A percentile compares a stretch with the other conserved stretches of the same genome.
These are phyloP conservation scores for Microplitis demolitor DNA, from an alignment of 1,140 invertebrate species.

Conservation along the genomic window DNA sequence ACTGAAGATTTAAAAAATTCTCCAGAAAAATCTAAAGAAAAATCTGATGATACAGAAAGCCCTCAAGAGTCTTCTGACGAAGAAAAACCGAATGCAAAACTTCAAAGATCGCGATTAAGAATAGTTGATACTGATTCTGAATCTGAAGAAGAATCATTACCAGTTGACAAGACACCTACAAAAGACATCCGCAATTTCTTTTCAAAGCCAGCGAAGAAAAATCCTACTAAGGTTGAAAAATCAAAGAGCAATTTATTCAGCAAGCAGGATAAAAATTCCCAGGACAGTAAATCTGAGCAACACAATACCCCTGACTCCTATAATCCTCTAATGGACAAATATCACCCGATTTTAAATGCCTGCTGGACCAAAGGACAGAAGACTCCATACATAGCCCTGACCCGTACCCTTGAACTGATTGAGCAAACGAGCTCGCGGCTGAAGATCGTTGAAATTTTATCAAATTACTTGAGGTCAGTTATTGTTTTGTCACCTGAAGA, in stretches of 20 bases:
- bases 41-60: not conserved
- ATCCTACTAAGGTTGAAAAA: not conserved
- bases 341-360: conserved; percentile 91
- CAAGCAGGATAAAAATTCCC: not conserved
- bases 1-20: not conserved
- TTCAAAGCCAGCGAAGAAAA: conserved; percentile 22
- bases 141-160: not conserved
- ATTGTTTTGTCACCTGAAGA: conserved; percentile 87
- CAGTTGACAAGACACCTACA: not conserved
- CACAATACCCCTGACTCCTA: conserved; percentile 62
- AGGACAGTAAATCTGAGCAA: conserved; percentile 26
- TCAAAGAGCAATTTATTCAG: not conserved
- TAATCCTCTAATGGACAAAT: conserved; percentile 77
- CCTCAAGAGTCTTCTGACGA: not conserved
- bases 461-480: conserved; percentile 94
- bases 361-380: conserved; percentile 80
- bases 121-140: conserved; percentile 12
- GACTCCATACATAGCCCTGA: conserved; percentile 92
- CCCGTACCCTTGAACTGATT: conserved; percentile 89
- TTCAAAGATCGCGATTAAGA: not conserved
- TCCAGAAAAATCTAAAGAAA: not conserved
- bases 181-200: conserved; percentile 14
- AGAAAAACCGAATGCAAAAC: not conserved
- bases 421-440: conserved; percentile 87
- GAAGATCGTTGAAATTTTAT: conserved; percentile 93